A percentile compares a stretch with the other conserved stretches of the same genome.
Conservation (phyloP, 1,140 invertebrate genomes). For the Drosophila mayri region DNA sequence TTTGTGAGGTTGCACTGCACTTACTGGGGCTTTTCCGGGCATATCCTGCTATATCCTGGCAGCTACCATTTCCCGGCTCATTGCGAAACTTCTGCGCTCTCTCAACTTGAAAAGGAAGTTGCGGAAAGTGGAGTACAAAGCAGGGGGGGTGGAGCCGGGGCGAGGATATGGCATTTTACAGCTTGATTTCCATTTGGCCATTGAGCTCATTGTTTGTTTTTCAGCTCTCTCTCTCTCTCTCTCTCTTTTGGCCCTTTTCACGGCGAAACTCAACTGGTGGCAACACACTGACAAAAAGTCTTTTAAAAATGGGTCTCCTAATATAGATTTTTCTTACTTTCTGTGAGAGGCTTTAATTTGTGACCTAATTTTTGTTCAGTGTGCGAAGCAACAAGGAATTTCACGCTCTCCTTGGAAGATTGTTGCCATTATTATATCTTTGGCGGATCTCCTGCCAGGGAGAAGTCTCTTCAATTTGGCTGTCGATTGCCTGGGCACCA, state of each 20-base stretch:
- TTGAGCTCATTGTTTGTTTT: conserved; percentile 54
- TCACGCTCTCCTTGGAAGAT: background rate
- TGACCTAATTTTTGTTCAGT: background rate
- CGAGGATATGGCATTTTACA: conserved; percentile 48
- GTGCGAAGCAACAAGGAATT: background rate
- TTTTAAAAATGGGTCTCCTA: background rate
- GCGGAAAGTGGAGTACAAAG: conserved; percentile 17
- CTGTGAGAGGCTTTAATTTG: background rate
- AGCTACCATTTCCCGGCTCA: conserved; percentile 54
- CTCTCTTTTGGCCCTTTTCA: background rate
- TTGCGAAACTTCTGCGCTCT: conserved; percentile 46
- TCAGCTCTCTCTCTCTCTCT: conserved; percentile 5
- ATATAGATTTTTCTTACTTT: too few species aligned
- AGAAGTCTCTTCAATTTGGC: background rate
- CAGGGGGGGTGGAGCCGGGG: background rate
- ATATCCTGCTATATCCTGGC: conserved; percentile 48
- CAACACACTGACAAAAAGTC: background rate
- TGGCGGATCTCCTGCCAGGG: background rate
- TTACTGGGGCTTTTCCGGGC: conserved; percentile 23
- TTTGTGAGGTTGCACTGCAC: conserved; percentile 9
- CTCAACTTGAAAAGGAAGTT: conserved; percentile 38
- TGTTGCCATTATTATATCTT: conserved; percentile 2
- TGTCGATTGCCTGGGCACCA: conserved; percentile 1
- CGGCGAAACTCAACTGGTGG: conserved; percentile 33
- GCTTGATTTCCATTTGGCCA: conserved; percentile 70